phyloP scores from a whole-genome alignment of 2,797 vertebrate genomes.

The Leucoraja ocellata region DNA sequence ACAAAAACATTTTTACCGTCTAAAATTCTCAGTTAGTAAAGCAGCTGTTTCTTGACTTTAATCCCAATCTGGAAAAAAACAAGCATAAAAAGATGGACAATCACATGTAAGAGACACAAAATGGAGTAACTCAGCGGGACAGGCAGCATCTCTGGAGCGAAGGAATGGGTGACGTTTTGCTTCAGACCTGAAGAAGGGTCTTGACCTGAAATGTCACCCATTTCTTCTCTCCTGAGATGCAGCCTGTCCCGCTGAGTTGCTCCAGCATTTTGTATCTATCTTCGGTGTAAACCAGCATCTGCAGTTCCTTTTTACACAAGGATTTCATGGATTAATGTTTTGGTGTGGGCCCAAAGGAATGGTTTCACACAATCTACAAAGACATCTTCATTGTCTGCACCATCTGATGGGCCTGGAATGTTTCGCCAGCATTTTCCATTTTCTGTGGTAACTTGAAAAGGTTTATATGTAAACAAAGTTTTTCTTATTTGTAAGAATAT shows the following conservation, averaged over 20 bases:
- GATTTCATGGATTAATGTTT: neutral
- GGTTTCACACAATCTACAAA: neutral
- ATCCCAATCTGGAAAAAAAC: neutral
- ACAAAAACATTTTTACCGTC: conserved; percentile 14
- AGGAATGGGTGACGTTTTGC: too few species aligned
- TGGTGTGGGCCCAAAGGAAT: neutral
- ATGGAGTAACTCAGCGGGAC: too few species aligned
- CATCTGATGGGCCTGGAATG: neutral
- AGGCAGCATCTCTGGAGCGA: too few species aligned
- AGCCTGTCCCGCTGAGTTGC: too few species aligned
- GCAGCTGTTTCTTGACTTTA: neutral
- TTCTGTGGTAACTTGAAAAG: neutral
- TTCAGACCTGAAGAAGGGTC: too few species aligned
- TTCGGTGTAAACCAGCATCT: too few species aligned
- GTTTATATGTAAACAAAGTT: neutral
- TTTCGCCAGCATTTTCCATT: neutral
- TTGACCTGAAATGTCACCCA: too few species aligned
- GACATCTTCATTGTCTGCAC: neutral
- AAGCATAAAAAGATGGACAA: neutral
- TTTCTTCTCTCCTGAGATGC: too few species aligned
- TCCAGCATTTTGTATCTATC: too few species aligned
- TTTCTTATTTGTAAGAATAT: neutral
- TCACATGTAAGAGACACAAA: neutral
- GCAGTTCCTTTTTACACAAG: too few species aligned
- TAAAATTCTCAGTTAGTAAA: neutral